phyloP scores from a whole-genome alignment of 2,113 vertebrate genomes.

The Sylvicapra grimmia region DNA sequence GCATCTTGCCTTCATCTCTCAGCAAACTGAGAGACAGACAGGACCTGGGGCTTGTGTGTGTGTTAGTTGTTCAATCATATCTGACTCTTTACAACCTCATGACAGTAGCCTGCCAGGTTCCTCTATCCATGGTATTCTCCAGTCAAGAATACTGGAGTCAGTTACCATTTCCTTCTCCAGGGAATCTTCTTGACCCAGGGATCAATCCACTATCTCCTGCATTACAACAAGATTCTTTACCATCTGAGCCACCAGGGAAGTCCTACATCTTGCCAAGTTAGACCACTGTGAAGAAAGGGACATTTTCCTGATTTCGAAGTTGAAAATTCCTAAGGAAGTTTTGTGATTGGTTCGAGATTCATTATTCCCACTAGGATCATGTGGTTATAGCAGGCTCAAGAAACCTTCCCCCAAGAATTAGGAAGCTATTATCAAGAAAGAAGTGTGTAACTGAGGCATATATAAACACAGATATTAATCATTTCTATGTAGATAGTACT shows the following conservation, averaged over 20 bases:
- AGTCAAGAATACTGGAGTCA: not conserved
- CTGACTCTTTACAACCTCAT: not conserved
- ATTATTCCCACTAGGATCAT: not conserved
- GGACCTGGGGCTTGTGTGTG: too few relatives aligned
- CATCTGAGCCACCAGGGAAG: not conserved
- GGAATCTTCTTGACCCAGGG: not conserved
- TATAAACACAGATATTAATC: not conserved
- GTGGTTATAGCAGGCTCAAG: not conserved
- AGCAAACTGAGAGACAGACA: not conserved
- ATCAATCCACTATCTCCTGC: not conserved
- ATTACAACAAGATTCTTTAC: not conserved
- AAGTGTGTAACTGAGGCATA: not conserved
- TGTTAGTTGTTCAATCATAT: not conserved
- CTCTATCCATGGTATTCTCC: not conserved
- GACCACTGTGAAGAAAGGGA: not conserved
- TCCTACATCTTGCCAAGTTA: not conserved
- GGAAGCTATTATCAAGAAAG: not conserved
- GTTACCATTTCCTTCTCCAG: not conserved
- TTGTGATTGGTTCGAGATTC: not conserved
- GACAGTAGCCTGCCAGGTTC: not conserved
- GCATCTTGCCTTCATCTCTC: not conserved
- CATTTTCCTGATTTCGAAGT: not conserved
- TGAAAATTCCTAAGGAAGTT: not conserved
- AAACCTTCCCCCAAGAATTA: not conserved
- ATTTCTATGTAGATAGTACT: not conserved